phyloP scores from a whole-genome alignment of 2,888 invertebrate genomes.

The Pegoplata infirma region DNA sequence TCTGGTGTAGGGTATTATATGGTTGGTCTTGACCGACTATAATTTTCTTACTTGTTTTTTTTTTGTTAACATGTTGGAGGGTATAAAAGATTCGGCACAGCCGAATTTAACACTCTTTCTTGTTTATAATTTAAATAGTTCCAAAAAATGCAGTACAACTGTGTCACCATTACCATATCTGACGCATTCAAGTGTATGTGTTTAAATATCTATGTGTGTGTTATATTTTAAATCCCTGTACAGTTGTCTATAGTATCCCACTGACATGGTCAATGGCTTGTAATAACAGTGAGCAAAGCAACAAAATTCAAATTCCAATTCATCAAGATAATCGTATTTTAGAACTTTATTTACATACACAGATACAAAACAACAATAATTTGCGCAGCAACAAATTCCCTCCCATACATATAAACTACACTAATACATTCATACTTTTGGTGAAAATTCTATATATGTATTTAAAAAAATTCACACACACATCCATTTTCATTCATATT shows the following conservation, averaged over 20 bases:
- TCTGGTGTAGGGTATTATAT: too few species aligned
- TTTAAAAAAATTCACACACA: neutral
- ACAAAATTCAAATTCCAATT: slow-evolving; percentile 75
- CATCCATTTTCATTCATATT: too few species aligned
- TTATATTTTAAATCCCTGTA: slow-evolving; percentile 22
- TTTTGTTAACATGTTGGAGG: too few species aligned
- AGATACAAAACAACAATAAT: neutral
- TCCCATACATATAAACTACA: too few species aligned
- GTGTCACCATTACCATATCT: too few species aligned
- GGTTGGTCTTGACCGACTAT: too few species aligned
- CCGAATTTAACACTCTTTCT: too few species aligned
- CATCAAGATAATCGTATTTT: slow-evolving; percentile 76
- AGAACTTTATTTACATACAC: slow-evolving; percentile 72
- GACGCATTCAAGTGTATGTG: neutral
- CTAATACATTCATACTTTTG: neutral
- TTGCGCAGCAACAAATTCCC: neutral
- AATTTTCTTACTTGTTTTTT: too few species aligned
- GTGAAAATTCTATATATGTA: neutral
- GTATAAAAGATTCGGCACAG: too few species aligned
- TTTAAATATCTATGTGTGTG: neutral
- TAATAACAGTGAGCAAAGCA: slow-evolving; percentile 66
- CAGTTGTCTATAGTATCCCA: slow-evolving; percentile 42
- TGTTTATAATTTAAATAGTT: too few species aligned
- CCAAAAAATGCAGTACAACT: too few species aligned
- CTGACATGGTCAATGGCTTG: slow-evolving; percentile 61